Percentiles rank a stretch among this genome's conserved stretches.
Evolutionary conservation across 2,888 invertebrate species (phyloP).

Genomic region (Rhingia campestris): DNA sequence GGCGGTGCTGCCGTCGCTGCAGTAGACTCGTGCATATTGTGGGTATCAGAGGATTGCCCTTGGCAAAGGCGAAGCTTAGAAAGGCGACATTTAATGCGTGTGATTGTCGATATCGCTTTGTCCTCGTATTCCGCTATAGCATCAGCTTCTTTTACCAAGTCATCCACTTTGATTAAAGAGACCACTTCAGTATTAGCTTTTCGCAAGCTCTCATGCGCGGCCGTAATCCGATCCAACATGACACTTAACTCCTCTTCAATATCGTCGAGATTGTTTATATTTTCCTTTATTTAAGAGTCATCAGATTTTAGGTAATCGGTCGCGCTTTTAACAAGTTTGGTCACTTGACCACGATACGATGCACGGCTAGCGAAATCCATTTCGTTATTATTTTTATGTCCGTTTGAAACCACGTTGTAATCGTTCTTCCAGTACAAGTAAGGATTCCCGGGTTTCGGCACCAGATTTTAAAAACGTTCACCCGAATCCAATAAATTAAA

Average conservation of each 20-base stretch:
- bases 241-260: slow-evolving; percentile 29
- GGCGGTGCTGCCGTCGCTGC: neutral
- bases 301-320: slow-evolving; percentile 33
- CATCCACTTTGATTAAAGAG: slow-evolving; percentile 12
- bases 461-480: no score
- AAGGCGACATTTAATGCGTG: slow-evolving; percentile 22
- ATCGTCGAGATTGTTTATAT: slow-evolving; percentile 13
- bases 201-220: slow-evolving; percentile 34
- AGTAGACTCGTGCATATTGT: slow-evolving; percentile 10
- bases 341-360: slow-evolving; percentile 38
- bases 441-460: slow-evolving; percentile 40
- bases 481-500: no score
- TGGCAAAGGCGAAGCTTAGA: slow-evolving; percentile 26
- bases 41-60: neutral
- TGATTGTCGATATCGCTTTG: slow-evolving; percentile 18
- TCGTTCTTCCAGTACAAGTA: neutral
- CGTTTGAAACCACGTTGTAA: no score
- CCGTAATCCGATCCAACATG: slow-evolving; percentile 26
- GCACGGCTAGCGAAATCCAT: slow-evolving; percentile 35
- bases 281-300: slow-evolving; percentile 15
- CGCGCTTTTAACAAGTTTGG: slow-evolving; percentile 32
- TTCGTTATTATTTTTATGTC: slow-evolving; percentile 2
- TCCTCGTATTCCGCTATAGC: slow-evolving; percentile 35
- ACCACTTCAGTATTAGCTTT: slow-evolving; percentile 28
- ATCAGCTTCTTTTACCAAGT: slow-evolving; percentile 31